Evolutionary conservation across 2,797 vertebrate species (phyloP).

Genomic region (Lemur catta): DNA sequence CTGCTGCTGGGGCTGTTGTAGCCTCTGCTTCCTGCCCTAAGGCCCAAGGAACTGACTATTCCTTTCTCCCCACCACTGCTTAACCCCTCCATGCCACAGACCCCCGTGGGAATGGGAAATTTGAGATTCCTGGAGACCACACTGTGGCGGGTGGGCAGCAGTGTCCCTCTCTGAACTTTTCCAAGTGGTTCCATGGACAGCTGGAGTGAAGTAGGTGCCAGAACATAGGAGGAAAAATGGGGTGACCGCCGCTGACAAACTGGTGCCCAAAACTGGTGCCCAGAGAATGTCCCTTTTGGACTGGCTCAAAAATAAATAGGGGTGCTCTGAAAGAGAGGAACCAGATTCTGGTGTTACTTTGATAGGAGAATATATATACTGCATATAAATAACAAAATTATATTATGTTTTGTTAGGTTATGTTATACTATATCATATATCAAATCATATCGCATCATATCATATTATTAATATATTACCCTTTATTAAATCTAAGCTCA

Average conservation of each 20-base stretch:
- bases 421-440: background rate
- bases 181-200: background rate
- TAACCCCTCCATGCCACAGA: background rate
- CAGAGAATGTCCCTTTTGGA: no score
- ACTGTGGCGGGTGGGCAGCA: background rate
- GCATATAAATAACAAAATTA: background rate
- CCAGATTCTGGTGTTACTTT: background rate
- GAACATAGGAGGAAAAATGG: background rate
- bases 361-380: background rate
- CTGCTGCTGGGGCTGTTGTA: background rate
- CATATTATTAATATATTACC: background rate
- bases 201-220: background rate
- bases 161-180: background rate
- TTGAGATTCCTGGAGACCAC: background rate
- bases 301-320: background rate
- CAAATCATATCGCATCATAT: background rate
- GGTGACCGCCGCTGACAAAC: background rate
- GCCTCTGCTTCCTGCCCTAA: background rate
- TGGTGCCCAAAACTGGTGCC: no score
- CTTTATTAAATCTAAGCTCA: background rate
- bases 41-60: background rate
- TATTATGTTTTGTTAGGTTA: background rate
- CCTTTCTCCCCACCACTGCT: background rate
- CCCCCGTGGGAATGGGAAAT: background rate
- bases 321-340: background rate